Evolutionary conservation across 2,888 invertebrate genomes (phyloP).

Genomic region (Cataglyphis rosenhaueri): DNA sequence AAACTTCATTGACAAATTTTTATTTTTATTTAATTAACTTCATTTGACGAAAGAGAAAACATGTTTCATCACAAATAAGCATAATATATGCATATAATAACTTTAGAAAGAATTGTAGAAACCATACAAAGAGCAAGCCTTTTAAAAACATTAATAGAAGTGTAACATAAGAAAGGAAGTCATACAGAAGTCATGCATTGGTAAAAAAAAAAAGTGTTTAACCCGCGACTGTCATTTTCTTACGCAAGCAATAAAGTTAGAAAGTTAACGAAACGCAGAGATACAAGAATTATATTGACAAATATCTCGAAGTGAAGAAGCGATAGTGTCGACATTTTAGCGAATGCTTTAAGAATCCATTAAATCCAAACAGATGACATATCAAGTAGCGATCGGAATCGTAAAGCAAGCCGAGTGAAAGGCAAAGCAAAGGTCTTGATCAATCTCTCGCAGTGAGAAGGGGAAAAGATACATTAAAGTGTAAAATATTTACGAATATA

Average conservation of each 20-base stretch:
- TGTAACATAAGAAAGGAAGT: slow-evolving; percentile 34
- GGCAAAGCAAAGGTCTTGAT: slow-evolving; percentile 9
- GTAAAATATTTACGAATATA: neutral
- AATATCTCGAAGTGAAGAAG: neutral
- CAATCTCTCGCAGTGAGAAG: neutral
- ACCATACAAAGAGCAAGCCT: slow-evolving; percentile 73
- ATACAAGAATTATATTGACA: neutral
- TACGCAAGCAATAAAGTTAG: neutral
- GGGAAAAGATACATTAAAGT: neutral
- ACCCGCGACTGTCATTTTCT: neutral
- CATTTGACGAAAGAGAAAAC: neutral
- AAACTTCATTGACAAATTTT: neutral
- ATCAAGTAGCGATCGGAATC: neutral
- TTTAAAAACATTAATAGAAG: slow-evolving; percentile 57
- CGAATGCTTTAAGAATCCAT: neutral
- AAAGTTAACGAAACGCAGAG: neutral
- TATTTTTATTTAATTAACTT: too few species aligned
- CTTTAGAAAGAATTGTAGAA: slow-evolving; percentile 69
- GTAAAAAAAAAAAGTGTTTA: neutral
- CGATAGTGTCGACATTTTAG: neutral
- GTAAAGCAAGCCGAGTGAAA: slow-evolving; percentile 17
- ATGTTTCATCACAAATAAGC: neutral
- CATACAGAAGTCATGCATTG: slow-evolving; percentile 5
- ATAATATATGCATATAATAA: slow-evolving; percentile 55
- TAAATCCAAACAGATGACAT: neutral